phyloP scores from a whole-genome alignment of 2,113 vertebrate species.

The Tupaia chinensis region DNA sequence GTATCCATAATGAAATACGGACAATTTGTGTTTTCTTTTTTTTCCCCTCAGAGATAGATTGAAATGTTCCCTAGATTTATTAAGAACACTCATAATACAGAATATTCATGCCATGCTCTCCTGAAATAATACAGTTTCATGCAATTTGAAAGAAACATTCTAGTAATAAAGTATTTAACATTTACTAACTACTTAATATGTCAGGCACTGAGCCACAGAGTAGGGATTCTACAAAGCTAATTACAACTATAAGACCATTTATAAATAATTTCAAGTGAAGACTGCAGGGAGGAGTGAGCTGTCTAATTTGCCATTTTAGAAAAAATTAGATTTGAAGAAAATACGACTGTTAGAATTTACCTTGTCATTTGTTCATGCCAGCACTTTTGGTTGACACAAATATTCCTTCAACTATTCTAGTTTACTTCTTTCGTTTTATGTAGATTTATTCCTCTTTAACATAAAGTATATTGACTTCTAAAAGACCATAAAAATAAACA shows the following conservation, averaged over 20 bases:
- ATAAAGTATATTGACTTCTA: not conserved
- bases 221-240: not conserved
- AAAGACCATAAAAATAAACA: not conserved
- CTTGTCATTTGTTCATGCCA: not conserved
- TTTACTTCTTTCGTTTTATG: not conserved
- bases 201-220: not conserved
- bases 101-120: constrained; percentile 17
- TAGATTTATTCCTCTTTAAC: not conserved
- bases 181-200: not conserved
- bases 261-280: constrained; percentile 13
- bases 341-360: not conserved
- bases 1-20: not conserved
- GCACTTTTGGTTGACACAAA: not conserved
- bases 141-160: not conserved
- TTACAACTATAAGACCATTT: not conserved
- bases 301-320: not conserved
- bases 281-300: not conserved
- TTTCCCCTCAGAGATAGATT: not conserved
- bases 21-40: not conserved
- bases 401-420: not conserved
- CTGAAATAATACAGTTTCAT: not conserved
- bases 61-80: constrained; percentile 18
- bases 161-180: constrained; percentile 8
- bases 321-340: not conserved
- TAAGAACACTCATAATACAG: not conserved